Evolutionary conservation across 35 echinoderm and acorn worm genomes (phyloP).

Genomic region (Eucidaris tribuloides): DNA sequence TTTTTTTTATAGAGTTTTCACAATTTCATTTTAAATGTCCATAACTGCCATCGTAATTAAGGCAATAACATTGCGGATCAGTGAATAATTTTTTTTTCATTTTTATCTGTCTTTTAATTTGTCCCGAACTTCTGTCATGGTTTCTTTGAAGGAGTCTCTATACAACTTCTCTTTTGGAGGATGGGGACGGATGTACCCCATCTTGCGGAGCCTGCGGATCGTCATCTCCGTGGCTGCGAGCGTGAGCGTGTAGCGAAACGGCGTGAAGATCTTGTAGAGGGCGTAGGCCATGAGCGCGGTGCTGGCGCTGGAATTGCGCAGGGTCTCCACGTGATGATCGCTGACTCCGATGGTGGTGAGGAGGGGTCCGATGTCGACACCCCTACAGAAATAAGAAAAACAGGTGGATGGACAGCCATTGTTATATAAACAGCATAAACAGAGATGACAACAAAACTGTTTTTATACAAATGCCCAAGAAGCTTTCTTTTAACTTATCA

Average conservation of each 20-base stretch:
- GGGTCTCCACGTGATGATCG: slow-evolving; percentile 66
- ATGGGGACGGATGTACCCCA: slow-evolving; percentile 65
- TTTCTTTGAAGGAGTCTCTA: slow-evolving; percentile 78
- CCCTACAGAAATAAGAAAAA: slow-evolving; percentile 59
- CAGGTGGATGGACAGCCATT: background rate
- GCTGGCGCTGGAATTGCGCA: slow-evolving; percentile 85
- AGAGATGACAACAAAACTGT: background rate
- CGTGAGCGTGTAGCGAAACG: slow-evolving; percentile 87
- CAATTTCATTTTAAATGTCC: background rate
- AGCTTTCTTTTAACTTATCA: too few species aligned
- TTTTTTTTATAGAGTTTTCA: background rate
- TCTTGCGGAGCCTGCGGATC: slow-evolving; percentile 57
- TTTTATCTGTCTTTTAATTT: slow-evolving; percentile 28
- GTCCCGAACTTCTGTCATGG: slow-evolving; percentile 65
- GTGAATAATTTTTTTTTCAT: background rate
- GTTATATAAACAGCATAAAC: background rate
- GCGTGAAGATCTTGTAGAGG: slow-evolving; percentile 94
- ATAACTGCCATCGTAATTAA: background rate
- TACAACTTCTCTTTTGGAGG: slow-evolving; percentile 90
- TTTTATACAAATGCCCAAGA: too few species aligned
- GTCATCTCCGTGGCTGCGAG: slow-evolving; percentile 83
- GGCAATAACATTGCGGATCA: background rate
- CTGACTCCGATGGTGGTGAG: slow-evolving; percentile 75
- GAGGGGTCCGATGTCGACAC: slow-evolving; percentile 84
- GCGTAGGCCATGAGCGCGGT: slow-evolving; percentile 89